Evolutionary conservation across 2,797 vertebrate species (phyloP), one percentile per base, ranked within the genome.

Genomic region (Botia kubotai): DNA sequence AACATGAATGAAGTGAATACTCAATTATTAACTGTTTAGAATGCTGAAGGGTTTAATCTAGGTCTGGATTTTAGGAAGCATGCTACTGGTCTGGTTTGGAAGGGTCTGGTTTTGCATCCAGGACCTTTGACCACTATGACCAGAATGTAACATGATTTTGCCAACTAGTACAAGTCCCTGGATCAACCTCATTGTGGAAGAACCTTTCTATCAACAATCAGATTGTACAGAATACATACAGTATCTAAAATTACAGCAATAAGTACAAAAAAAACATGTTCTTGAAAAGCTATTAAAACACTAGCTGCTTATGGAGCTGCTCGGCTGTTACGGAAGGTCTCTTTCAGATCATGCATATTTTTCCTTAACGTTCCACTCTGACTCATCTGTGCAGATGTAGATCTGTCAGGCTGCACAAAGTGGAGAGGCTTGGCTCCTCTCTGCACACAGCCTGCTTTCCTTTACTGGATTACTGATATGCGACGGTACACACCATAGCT

Each of bases 401-500:
- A 81, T 84, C 83, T 77, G 85, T 84, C 83, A 84, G 60, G 53
- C 66, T 79, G 66, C 85, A 86, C 70, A 82, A 82, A 84, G 87
- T 86, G 72, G 83, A 83, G 82, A 87, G 74, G 83, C 86, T 75
- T 79, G 52, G 78, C 87, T 87, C 89, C 89, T 87, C 87, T 83
- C n/a, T 58, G 76, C 88, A 85, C 88, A 85, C 88, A 89, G 90
- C 89, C 89, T 91, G 63, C 91, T 70, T 83, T 90, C 88, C 81
- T 90, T 88, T 88, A 89, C 91, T 90, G 91, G 91, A 93, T 93
- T 92, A 94, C 91, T 92, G 88, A 91, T 90, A 91, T 89, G 87
- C 84, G 58, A 85, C 39, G 79, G 84, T 87, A 87, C 72, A 88
- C 87, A 87, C 89, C 79, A 65, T 76, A 82, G 86, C 88, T 85